Evolutionary conservation across 2,888 invertebrate genomes (phyloP).

Genomic region (Pollenia labialis): DNA sequence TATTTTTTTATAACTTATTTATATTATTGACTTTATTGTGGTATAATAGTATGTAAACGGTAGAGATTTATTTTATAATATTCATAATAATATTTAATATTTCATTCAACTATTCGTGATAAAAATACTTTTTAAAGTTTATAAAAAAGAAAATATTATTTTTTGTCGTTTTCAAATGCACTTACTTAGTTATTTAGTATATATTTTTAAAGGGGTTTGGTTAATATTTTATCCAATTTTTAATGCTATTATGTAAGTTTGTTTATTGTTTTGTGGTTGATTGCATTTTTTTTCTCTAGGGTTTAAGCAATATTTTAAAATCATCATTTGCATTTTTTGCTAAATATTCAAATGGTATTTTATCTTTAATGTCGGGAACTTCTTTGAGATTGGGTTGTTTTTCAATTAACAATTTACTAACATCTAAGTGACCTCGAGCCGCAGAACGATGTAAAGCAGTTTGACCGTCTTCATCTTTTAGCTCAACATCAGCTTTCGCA

Average conservation of each 20-base stretch:
- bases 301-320: constrained; percentile 82
- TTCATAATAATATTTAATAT: constrained; percentile 36
- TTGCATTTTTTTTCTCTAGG: constrained; percentile 74
- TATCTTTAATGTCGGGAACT: constrained; percentile 84
- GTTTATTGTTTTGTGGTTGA: background rate
- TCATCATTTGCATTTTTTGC: constrained; percentile 83
- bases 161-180: constrained; percentile 62
- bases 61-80: constrained; percentile 13
- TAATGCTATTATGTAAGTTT: constrained; percentile 1
- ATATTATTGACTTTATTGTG: constrained; percentile 33
- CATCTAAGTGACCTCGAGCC: constrained; percentile 85
- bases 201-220: constrained; percentile 25
- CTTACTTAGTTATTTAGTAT: constrained; percentile 45
- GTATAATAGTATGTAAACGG: constrained; percentile 20
- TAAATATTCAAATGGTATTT: constrained; percentile 83
- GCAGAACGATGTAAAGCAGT: constrained; percentile 92
- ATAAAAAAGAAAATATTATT: constrained; percentile 58
- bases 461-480: constrained; percentile 91
- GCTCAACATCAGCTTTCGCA: constrained; percentile 86
- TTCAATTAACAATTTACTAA: constrained; percentile 80
- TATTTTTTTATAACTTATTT: background rate
- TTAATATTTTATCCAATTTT: constrained; percentile 24
- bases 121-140: constrained; percentile 67
- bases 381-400: constrained; percentile 80
- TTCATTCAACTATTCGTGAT: constrained; percentile 19